Percentiles rank a stretch among this genome's conserved stretches.
Conservation (phyloP, 2,113 vertebrate species). For the Dendropsophus ebraccatus region DNA sequence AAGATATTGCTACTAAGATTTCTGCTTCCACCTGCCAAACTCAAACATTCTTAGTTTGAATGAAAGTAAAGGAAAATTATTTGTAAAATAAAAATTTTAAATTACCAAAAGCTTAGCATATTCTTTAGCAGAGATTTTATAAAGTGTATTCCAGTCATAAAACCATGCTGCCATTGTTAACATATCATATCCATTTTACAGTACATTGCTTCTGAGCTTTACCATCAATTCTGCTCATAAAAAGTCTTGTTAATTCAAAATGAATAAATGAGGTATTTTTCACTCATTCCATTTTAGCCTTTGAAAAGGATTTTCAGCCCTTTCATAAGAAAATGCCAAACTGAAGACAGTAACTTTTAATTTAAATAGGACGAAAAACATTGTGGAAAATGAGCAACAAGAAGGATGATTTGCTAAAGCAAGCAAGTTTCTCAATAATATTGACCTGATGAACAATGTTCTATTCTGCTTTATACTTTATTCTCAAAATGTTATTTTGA, state of each 20-base stretch:
- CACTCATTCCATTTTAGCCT: conserved; percentile 40
- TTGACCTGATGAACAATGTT: conserved; percentile 4
- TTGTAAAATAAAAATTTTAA: conserved; percentile 31
- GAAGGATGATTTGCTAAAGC: conserved; percentile 7
- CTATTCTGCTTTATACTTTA: neutral
- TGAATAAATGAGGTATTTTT: conserved; percentile 55
- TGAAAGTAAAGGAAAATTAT: conserved; percentile 29
- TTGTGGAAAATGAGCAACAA: neutral
- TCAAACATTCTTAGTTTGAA: conserved; percentile 24
- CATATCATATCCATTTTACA: conserved; percentile 56
- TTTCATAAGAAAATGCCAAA: conserved; percentile 26
- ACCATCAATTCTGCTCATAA: conserved; percentile 51
- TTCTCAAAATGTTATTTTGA: neutral
- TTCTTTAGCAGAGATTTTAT: conserved; percentile 29
- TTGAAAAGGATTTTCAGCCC: conserved; percentile 43
- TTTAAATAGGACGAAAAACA: conserved; percentile 49
- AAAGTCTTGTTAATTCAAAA: conserved; percentile 54
- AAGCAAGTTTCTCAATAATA: neutral
- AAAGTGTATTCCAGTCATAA: conserved; percentile 46
- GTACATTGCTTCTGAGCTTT: conserved; percentile 50
- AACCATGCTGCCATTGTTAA: conserved; percentile 45
- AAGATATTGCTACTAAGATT: neutral
- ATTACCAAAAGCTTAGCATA: conserved; percentile 42
- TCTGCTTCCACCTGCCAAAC: conserved; percentile 21
- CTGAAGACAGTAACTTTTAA: conserved; percentile 47